Evolutionary conservation across 2,888 invertebrate genomes (phyloP).

Genomic region (Hyposoter didymator): DNA sequence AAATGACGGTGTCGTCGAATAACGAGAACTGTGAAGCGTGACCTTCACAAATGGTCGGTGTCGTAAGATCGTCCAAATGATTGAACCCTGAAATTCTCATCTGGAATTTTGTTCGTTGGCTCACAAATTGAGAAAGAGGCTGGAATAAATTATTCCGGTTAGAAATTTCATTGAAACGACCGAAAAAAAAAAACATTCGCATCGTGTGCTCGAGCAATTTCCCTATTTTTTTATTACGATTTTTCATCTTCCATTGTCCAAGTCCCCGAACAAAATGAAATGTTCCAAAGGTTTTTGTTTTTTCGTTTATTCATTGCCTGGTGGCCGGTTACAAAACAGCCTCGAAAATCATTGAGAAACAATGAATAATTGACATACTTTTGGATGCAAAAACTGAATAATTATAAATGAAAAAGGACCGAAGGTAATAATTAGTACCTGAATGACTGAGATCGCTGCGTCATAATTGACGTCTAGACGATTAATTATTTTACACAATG

Average conservation of each 20-base stretch:
- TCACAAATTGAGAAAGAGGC: constrained; percentile 24
- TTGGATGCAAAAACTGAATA: neutral
- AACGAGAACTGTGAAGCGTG: constrained; percentile 14
- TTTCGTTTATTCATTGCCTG: neutral
- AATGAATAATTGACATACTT: neutral
- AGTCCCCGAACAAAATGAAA: neutral
- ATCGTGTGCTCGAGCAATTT: neutral
- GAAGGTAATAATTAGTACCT: neutral
- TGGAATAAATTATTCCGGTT: constrained; percentile 34
- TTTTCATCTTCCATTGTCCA: neutral
- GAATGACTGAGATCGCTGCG: neutral
- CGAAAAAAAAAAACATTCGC: neutral
- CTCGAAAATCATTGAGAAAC: neutral
- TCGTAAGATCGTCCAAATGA: neutral
- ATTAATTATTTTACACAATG: neutral
- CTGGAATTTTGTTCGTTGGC: neutral
- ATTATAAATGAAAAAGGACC: neutral
- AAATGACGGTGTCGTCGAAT: constrained; percentile 25
- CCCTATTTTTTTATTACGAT: neutral
- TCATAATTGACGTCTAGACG: neutral
- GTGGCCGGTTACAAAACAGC: neutral
- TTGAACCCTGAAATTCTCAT: constrained; percentile 8
- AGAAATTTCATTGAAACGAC: constrained; percentile 7
- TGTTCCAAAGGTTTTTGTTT: neutral
- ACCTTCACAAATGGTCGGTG: constrained; percentile 47